Evolutionary conservation across 2,113 vertebrate genomes (phyloP).

Genomic region (Oenanthe oenanthe): DNA sequence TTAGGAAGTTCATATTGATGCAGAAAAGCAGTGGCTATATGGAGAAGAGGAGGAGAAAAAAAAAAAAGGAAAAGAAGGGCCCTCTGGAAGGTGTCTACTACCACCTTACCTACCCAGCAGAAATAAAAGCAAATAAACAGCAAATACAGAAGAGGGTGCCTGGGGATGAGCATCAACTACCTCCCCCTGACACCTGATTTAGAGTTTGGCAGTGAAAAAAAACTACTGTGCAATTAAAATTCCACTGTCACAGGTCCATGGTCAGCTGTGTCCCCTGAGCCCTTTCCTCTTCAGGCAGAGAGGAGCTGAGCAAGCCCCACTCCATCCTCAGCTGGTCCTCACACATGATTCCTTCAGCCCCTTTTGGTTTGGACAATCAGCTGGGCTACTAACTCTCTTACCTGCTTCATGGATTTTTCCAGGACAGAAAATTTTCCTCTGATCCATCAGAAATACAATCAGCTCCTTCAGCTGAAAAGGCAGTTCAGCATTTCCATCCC

Average conservation of each 20-base stretch:
- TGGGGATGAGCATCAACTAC: not conserved
- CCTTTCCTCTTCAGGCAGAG: not conserved
- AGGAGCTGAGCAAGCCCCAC: not conserved
- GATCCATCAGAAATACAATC: not conserved
- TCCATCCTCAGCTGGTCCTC: not conserved
- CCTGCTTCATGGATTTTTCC: not conserved
- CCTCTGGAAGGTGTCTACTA: not conserved
- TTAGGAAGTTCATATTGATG: fast-evolving
- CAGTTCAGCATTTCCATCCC: not conserved
- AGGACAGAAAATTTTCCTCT: not conserved
- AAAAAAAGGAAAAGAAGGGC: fast-evolving
- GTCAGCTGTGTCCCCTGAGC: not conserved
- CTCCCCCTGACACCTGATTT: not conserved
- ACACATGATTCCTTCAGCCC: not conserved
- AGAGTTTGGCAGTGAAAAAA: not conserved
- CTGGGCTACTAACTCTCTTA: not conserved
- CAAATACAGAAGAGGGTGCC: not conserved
- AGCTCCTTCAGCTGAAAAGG: not conserved
- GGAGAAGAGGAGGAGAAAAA: too few species aligned
- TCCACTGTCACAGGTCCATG: too few species aligned
- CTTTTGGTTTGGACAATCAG: too few species aligned
- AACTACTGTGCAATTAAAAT: not conserved
- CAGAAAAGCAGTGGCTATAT: not conserved
- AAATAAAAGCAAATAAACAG: not conserved
- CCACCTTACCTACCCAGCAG: not conserved